Evolutionary conservation across 2,888 invertebrate genomes (phyloP), one percentile per base, ranked within the genome.

Genomic region (Acanthosepion esculentum): DNA sequence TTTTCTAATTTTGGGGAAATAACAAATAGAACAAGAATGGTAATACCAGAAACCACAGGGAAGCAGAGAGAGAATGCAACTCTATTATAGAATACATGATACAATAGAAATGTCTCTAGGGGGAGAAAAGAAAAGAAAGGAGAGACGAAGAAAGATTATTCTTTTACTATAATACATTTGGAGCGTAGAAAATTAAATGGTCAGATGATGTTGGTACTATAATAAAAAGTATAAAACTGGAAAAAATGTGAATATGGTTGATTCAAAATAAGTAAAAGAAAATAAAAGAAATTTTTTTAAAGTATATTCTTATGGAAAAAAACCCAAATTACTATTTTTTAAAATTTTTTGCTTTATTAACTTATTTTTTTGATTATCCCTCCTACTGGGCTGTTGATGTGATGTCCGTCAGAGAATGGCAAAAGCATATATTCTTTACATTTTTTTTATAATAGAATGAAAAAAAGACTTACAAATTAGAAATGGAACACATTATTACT

Each of bases 181-280:
- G 78, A 78, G 78, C 12, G 78, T n/a, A 78, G 78, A 78, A 78
- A 78, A 78, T 78, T 78, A 78, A 78, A 78, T 78, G n/a, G n/a
- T 10, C 15, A 78, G n/a, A 78, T 78, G n/a, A 78, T 78, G n/a
- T 78, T 78, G n/a, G 78, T 78, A 78, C 78, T 78, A 78, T 78
- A n/a, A 78, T 78, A 78, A 78, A 41, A 8, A 78, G 15, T 78
- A 78, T n/a, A n/a, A 78, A 78, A 78, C n/a, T 78, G n/a, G 78
- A 78, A 78, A n/a, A 64, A 64, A 78, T 33, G 33, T n/a, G 15
- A 33, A n/a, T 78, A 78, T 4, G 5, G 15, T 33, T 33, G n/a
- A 78, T 78, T 33, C 20, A 78, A 78, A n/a, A n/a, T n/a, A n/a
- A 78, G n/a, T 12, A 78, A 33, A 78, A 78, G 41, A 20, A 59